phyloP scores from a whole-genome alignment of 2,797 vertebrate species.

The Epinephelus malabaricus region DNA sequence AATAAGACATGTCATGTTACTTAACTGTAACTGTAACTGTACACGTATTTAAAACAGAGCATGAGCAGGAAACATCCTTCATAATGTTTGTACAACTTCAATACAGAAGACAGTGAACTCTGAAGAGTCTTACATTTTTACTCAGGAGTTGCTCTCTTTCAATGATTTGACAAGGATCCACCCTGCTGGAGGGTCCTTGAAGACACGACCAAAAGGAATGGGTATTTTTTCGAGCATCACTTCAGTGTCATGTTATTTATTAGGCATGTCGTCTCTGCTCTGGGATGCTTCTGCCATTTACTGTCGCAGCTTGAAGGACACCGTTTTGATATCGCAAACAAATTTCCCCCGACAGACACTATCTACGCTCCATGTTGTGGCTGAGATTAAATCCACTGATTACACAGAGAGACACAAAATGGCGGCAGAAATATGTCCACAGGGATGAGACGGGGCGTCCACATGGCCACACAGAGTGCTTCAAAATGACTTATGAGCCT shows the following conservation, averaged over 20 bases:
- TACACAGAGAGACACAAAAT: slow-evolving; percentile 7
- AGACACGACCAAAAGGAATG: neutral
- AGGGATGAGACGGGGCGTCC: slow-evolving; percentile 5
- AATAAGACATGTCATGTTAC: no score
- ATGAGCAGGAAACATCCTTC: no score
- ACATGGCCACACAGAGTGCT: slow-evolving; percentile 18
- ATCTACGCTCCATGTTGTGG: neutral
- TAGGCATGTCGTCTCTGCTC: neutral
- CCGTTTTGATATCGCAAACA: neutral
- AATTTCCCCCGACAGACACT: neutral
- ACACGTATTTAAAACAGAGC: no score
- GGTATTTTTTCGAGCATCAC: neutral
- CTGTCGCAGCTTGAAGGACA: neutral
- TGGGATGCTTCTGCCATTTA: neutral
- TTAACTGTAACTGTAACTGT: no score
- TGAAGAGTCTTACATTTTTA: no score
- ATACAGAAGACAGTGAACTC: no score
- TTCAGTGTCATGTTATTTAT: neutral
- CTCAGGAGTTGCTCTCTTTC: no score
- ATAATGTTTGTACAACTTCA: no score
- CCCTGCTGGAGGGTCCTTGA: no score
- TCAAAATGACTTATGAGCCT: slow-evolving; percentile 56
- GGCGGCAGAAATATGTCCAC: neutral
- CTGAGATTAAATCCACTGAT: slow-evolving; percentile 26
- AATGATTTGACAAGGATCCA: no score